Conservation (phyloP, 1,140 invertebrate genomes). For the Aricia agestis region DNA sequence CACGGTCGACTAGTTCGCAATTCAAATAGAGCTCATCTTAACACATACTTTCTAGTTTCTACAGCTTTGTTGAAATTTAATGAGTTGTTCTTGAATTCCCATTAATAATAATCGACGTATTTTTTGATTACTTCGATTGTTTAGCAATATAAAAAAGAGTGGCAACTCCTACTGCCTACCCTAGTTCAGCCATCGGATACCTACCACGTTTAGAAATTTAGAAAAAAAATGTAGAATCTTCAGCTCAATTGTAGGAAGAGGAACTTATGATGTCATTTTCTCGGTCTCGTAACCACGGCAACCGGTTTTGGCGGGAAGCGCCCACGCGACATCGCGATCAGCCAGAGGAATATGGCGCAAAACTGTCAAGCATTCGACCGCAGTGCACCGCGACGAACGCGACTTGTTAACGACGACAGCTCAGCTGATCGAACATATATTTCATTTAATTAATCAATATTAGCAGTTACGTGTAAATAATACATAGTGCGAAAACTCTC, state of each 20-base stretch:
- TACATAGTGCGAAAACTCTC: background rate
- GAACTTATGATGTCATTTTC: slow-evolving; percentile 40
- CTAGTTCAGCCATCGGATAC: too few species aligned
- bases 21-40: too few species aligned
- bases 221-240: background rate
- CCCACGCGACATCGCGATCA: slow-evolving; percentile 46
- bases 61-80: too few species aligned
- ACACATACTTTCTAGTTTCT: too few species aligned
- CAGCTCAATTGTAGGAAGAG: slow-evolving; percentile 2
- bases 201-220: too few species aligned
- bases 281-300: slow-evolving; percentile 56
- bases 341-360: slow-evolving; percentile 33
- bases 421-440: slow-evolving; percentile 53
- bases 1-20: too few species aligned
- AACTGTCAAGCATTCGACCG: slow-evolving; percentile 59
- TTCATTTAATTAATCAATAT: slow-evolving; percentile 27
- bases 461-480: background rate
- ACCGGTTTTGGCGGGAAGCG: slow-evolving; percentile 66
- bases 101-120: too few species aligned
- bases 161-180: too few species aligned
- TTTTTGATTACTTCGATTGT: too few species aligned
- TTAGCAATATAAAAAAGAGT: too few species aligned
- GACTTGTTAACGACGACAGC: slow-evolving; percentile 57
- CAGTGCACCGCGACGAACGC: slow-evolving; percentile 65
- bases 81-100: too few species aligned